Conservation (phyloP, 2,797 vertebrate genomes). For the Xenentodon cancila region DNA sequence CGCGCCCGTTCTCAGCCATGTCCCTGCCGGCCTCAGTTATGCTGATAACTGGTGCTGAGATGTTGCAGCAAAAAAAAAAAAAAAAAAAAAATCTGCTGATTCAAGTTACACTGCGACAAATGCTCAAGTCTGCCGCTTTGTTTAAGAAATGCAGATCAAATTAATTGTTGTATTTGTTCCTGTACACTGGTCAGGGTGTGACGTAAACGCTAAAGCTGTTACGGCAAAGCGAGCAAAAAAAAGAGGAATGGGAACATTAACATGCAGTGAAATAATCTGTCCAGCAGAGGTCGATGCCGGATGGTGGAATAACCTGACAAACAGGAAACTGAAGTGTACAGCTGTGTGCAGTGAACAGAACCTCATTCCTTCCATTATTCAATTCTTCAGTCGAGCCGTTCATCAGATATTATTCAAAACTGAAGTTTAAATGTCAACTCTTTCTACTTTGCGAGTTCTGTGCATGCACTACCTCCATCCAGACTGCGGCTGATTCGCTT, state of each 20-base stretch:
- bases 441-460: neutral
- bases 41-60: slow-evolving; percentile 70
- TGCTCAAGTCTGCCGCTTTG: too few species aligned
- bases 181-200: neutral
- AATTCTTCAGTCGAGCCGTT: neutral
- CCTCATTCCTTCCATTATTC: slow-evolving; percentile 14
- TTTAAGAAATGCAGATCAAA: too few species aligned
- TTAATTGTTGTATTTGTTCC: neutral
- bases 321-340: slow-evolving; percentile 1
- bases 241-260: neutral
- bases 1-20: slow-evolving; percentile 64
- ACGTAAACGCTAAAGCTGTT: neutral
- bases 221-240: neutral
- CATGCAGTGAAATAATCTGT: slow-evolving; percentile 18
- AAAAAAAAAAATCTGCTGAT: too few species aligned
- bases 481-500: slow-evolving; percentile 93
- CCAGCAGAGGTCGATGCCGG: slow-evolving; percentile 61
- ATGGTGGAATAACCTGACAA: neutral
- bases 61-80: neutral
- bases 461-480: slow-evolving; percentile 88
- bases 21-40: slow-evolving; percentile 67
- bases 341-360: slow-evolving; percentile 13
- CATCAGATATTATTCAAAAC: neutral
- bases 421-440: neutral
- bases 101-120: neutral